phyloP scores from a whole-genome alignment of 2,113 vertebrate genomes.

The Elanoides forficatus region DNA sequence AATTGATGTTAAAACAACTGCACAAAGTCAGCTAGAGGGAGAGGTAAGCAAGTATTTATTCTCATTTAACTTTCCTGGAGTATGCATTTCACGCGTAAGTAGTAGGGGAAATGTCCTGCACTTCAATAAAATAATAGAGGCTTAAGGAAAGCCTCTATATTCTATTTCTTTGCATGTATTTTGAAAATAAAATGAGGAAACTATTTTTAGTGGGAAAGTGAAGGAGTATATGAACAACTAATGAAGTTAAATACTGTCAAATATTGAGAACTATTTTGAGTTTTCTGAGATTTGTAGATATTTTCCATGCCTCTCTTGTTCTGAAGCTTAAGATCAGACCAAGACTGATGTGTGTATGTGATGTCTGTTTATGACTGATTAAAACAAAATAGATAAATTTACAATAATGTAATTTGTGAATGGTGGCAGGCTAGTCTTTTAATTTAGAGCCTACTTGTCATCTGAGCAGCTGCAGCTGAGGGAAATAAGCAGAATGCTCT shows the following conservation, averaged over 20 bases:
- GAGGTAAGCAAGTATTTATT: not conserved
- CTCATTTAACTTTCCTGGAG: not conserved
- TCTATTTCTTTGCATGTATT: not conserved
- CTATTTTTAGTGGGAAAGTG: not conserved
- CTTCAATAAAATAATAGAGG: not conserved
- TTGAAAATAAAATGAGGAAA: not conserved
- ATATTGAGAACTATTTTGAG: not conserved
- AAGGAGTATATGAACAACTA: not conserved
- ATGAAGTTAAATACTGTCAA: not conserved
- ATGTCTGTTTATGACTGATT: not conserved
- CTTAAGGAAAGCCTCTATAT: not conserved
- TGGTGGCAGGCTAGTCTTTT: not conserved
- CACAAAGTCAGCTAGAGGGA: not conserved
- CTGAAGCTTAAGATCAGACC: not conserved
- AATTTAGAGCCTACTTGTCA: not conserved
- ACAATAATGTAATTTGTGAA: not conserved
- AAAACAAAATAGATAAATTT: not conserved
- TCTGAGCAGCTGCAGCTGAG: not conserved
- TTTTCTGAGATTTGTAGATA: not conserved
- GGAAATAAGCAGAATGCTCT: not conserved
- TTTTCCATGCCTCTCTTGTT: not conserved
- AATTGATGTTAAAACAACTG: not conserved
- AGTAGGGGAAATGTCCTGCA: not conserved
- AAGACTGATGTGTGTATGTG: not conserved
- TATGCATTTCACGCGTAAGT: not conserved